A percentile compares a stretch with the other conserved stretches of the same genome.
phyloP scores from a whole-genome alignment of 2,888 invertebrate species.

The Aphidoletes aphidimyza region DNA sequence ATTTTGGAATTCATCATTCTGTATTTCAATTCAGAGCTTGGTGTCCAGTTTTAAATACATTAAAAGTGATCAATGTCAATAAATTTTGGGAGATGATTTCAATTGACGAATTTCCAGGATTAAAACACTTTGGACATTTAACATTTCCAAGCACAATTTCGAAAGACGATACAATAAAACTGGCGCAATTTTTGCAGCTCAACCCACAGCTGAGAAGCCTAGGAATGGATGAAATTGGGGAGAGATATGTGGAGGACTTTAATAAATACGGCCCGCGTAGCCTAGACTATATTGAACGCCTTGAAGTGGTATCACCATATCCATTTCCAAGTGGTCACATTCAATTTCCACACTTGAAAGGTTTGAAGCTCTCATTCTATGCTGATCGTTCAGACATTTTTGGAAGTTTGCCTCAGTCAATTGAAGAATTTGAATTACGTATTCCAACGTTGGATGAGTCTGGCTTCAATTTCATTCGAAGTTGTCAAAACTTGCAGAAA shows the following conservation, averaged over 20 bases:
- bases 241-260: neutral
- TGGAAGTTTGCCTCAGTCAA: neutral
- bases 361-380: neutral
- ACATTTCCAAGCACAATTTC: neutral
- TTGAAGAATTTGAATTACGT: neutral
- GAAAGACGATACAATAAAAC: neutral
- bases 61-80: neutral
- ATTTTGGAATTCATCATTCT: neutral
- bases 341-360: neutral
- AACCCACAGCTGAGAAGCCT: neutral
- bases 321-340: neutral
- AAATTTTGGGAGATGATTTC: neutral
- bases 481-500: neutral
- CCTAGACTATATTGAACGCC: neutral
- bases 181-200: neutral
- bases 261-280: neutral
- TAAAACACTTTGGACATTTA: neutral
- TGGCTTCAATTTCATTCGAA: neutral
- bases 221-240: neutral
- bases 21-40: neutral
- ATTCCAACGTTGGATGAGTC: neutral
- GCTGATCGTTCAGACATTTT: neutral
- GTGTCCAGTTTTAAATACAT: neutral
- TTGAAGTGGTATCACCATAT: neutral
- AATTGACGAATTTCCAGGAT: neutral